Percentiles rank a stretch among this genome's conserved stretches.
Evolutionary conservation across 2,113 vertebrate species (phyloP).

Genomic region (Oenanthe melanoleuca): DNA sequence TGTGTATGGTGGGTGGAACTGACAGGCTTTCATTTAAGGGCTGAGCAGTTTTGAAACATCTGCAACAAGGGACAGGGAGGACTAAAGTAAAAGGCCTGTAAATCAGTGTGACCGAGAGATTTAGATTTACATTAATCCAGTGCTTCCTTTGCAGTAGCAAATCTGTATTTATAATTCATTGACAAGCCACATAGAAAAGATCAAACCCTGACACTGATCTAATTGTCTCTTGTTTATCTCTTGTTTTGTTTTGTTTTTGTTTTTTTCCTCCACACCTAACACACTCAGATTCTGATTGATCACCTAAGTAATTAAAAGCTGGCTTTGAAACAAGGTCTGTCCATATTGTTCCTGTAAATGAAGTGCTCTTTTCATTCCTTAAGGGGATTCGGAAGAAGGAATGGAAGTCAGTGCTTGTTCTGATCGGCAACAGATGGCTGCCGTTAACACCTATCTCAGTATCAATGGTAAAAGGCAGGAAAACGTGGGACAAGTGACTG

Average conservation of each 20-base stretch:
- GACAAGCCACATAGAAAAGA: not conserved
- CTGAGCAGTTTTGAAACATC: not conserved
- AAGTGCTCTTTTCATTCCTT: not conserved
- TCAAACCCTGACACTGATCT: not conserved
- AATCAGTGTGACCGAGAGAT: not conserved
- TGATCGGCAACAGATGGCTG: slow-evolving; percentile 42
- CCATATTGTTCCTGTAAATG: not conserved
- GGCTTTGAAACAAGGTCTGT: not conserved
- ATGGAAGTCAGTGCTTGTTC: slow-evolving; percentile 70
- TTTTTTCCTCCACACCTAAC: not conserved
- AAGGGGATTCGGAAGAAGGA: slow-evolving; percentile 72
- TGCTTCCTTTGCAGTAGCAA: not conserved
- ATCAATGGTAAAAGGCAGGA: slow-evolving; percentile 28
- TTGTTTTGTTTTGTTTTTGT: not conserved
- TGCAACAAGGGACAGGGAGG: not conserved
- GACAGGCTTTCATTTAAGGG: not conserved
- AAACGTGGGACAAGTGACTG: slow-evolving; percentile 62
- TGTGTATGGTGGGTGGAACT: not conserved
- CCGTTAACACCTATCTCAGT: slow-evolving; percentile 64
- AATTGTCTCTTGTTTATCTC: not conserved
- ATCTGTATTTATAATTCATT: not conserved
- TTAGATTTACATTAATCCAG: not conserved
- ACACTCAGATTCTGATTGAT: not conserved
- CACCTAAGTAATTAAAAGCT: not conserved
- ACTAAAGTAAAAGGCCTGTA: not conserved